Evolutionary conservation across 2,888 invertebrate genomes (phyloP), one percentile per base, ranked within the genome.

Genomic region (Ellobium chinense): DNA sequence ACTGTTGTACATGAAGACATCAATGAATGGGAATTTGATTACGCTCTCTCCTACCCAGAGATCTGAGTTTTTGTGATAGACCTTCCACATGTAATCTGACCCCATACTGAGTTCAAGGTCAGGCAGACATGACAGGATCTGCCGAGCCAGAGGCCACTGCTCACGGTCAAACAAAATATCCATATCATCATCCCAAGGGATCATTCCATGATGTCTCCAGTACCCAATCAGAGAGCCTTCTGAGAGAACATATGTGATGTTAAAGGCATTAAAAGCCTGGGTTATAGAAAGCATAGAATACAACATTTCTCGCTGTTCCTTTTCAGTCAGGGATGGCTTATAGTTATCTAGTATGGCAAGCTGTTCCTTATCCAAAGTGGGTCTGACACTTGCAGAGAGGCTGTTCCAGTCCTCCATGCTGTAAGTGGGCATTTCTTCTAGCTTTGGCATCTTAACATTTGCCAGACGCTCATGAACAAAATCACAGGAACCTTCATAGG

Each of bases 11-110:
- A 77, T 73, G 56, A 83, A 83, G 24, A 83, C n/a, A 63, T 83
- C 83, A 31, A 83, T 69, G 56, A 70, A 83, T 9, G 83, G 83
- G 60, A 83, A 83, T n/a, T 73, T 73, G 46, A 83, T 80, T 18
- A 66, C 34, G 24, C 54, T 46, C 60, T 83, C 83, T 5, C 75
- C 66, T 5, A 27, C 37, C 83, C 83, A 83, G 2, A 81, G 18
- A 39, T 78, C 78, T 54, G 83, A 72, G 21, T 75, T 39, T 56
- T 78, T 75, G 37, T 74, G 74, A 36, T 62, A 77, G 36, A 81
- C 31, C 63, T 83, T 83, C 83, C 83, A 83, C 83, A 83, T 83
- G 75, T 75, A 81, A 62, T 83, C 83, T 1, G 78, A 69, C n/a
- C 81, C 83, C 81, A 83, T 83, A 66, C 73, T 69, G 0, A 83